A percentile compares a stretch with the other conserved stretches of the same genome.
Evolutionary conservation across 2,888 invertebrate genomes (phyloP).

Genomic region (Spatulosminthurus flaviceps): DNA sequence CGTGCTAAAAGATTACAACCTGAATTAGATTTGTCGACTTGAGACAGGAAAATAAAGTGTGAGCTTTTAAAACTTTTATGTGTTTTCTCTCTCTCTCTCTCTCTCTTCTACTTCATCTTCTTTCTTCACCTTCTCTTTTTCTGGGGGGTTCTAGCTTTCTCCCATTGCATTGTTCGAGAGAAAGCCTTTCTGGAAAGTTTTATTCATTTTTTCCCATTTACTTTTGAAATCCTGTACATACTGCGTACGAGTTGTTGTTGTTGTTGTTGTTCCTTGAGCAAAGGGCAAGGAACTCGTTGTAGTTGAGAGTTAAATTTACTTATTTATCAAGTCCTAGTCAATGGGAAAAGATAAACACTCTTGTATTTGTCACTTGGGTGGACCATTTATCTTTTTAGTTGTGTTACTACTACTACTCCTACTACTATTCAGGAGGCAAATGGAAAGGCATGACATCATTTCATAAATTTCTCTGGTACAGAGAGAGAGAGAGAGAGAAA

Average conservation of each 20-base stretch:
- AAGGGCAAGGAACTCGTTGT: not conserved
- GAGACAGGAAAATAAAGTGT: constrained; percentile 28
- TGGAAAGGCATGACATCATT: no score
- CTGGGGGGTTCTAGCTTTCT: not conserved
- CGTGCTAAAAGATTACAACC: constrained; percentile 12
- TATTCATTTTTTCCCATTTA: constrained; percentile 10
- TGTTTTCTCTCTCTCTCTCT: not conserved
- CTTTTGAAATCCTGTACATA: not conserved
- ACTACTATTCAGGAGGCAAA: no score
- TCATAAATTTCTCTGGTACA: no score
- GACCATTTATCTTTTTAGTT: constrained; percentile 9
- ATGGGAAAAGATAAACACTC: constrained; percentile 25
- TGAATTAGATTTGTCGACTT: constrained; percentile 19
- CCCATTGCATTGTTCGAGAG: not conserved
- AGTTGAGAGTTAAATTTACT: constrained; percentile 28
- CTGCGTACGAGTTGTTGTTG: no score
- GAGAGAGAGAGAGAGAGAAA: no score
- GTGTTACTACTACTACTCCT: not conserved
- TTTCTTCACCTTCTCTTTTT: not conserved
- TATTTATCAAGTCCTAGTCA: constrained; percentile 26
- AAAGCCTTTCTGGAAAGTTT: not conserved
- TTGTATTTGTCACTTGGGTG: constrained; percentile 14
- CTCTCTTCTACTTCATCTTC: not conserved
- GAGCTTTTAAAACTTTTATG: constrained; percentile 23
- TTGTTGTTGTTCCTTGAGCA: not conserved